These are phyloP conservation scores for Drosophila paulistorum DNA, from an alignment of 1,140 invertebrate species.

Conservation along the genomic window DNA sequence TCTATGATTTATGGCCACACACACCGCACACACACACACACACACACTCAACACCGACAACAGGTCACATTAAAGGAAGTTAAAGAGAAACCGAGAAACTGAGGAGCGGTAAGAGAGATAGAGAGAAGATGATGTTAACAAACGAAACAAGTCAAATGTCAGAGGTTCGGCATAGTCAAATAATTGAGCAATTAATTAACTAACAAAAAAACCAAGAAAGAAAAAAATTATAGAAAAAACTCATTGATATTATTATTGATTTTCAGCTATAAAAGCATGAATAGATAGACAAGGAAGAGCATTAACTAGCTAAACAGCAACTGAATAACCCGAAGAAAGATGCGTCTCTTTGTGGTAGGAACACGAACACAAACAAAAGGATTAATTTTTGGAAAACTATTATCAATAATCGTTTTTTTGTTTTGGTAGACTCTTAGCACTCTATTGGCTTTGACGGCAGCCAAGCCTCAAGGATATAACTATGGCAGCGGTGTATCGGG, in stretches of 20 bases:
- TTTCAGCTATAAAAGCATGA: slow-evolving; percentile 69
- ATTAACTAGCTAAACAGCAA: slow-evolving; percentile 68
- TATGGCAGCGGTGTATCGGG: slow-evolving; percentile 73
- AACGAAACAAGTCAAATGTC: slow-evolving; percentile 68
- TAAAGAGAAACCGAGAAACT: slow-evolving; percentile 14
- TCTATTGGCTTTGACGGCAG: slow-evolving; percentile 51
- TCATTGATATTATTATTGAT: slow-evolving; percentile 37
- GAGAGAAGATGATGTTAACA: slow-evolving; percentile 17
- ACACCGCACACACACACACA: slow-evolving; percentile 14
- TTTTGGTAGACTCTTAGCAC: slow-evolving; percentile 58
- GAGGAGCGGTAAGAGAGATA: slow-evolving; percentile 1
- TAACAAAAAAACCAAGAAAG: slow-evolving; percentile 32
- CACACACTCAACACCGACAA: slow-evolving; percentile 28
- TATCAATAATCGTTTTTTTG: background rate
- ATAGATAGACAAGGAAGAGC: slow-evolving; percentile 46
- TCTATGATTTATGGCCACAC: slow-evolving; percentile 64
- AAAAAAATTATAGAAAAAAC: slow-evolving; percentile 39
- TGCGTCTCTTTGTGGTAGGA: slow-evolving; percentile 76
- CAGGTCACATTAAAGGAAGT: slow-evolving; percentile 72
- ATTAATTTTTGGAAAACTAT: background rate
- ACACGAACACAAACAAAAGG: background rate
- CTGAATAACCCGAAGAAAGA: slow-evolving; percentile 64
- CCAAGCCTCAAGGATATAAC: slow-evolving; percentile 78
- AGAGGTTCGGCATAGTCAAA: slow-evolving; percentile 70
- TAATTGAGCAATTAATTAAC: slow-evolving; percentile 81